Conservation (phyloP, 2,888 invertebrate species). For the Heliconius sara region DNA sequence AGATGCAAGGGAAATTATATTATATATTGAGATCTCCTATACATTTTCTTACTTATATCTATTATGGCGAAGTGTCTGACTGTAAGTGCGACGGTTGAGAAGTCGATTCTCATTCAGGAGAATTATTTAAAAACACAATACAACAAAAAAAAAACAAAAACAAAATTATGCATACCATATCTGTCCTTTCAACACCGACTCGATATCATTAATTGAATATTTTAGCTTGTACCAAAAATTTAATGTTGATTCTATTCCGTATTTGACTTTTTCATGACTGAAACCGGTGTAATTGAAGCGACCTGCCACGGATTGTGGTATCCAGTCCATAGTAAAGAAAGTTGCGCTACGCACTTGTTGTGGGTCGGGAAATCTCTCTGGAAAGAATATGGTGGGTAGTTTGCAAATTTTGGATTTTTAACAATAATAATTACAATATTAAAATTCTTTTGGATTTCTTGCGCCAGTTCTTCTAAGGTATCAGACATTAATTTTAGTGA, state of each 20-base stretch:
- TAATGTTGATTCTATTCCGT: constrained; percentile 32
- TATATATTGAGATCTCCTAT: no score
- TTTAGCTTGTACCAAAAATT: background rate
- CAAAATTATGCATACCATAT: constrained; percentile 24
- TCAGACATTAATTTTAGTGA: no score
- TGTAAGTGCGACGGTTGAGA: no score
- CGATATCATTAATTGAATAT: background rate
- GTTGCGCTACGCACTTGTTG: constrained; percentile 58
- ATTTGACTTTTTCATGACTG: constrained; percentile 53
- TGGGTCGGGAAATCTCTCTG: constrained; percentile 64
- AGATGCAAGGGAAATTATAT: no score
- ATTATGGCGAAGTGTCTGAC: no score
- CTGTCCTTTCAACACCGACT: background rate
- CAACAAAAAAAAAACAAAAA: no score
- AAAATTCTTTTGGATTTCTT: background rate
- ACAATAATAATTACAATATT: no score
- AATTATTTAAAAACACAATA: no score
- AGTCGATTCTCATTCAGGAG: no score
- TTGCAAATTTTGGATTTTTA: background rate
- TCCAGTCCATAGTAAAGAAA: constrained; percentile 61
- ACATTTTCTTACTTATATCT: no score
- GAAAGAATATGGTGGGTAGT: constrained; percentile 35
- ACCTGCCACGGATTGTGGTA: constrained; percentile 29
- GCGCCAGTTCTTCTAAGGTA: no score
- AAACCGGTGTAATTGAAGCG: constrained; percentile 50